These are phyloP conservation scores for Cydia splendana DNA, from an alignment of 1,140 invertebrate species.

Conservation along the genomic window DNA sequence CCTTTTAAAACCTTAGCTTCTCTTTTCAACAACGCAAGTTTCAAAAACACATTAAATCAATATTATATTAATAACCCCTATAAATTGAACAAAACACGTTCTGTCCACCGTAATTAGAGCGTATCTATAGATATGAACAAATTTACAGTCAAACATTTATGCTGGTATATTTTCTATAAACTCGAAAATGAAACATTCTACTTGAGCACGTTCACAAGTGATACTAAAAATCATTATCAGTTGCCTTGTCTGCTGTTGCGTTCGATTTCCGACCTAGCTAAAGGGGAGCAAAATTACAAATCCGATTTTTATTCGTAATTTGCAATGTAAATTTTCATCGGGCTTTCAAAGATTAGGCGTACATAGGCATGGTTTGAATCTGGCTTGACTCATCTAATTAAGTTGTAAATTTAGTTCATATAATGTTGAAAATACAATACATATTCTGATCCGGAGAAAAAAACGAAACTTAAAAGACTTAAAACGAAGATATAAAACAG, in stretches of 20 bases:
- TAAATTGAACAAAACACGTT: not conserved
- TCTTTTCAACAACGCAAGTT: not conserved
- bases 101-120: not conserved
- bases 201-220: not conserved
- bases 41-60: not conserved
- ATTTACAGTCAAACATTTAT: too few relatives aligned
- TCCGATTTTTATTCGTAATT: conserved; percentile 1
- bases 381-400: too few relatives aligned
- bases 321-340: not conserved
- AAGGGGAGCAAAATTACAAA: not conserved
- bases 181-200: not conserved
- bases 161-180: not conserved
- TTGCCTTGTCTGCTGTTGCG: not conserved
- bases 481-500: not conserved
- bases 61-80: not conserved
- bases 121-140: too few relatives aligned
- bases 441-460: not conserved
- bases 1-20: too few relatives aligned
- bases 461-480: not conserved
- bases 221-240: conserved; percentile 14
- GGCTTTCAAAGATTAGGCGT: not conserved
- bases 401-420: too few relatives aligned
- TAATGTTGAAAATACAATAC: not conserved
- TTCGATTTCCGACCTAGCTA: not conserved
- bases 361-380: too few relatives aligned